Evolutionary conservation across 2,888 invertebrate species (phyloP).

Genomic region (Pheosia gnoma): DNA sequence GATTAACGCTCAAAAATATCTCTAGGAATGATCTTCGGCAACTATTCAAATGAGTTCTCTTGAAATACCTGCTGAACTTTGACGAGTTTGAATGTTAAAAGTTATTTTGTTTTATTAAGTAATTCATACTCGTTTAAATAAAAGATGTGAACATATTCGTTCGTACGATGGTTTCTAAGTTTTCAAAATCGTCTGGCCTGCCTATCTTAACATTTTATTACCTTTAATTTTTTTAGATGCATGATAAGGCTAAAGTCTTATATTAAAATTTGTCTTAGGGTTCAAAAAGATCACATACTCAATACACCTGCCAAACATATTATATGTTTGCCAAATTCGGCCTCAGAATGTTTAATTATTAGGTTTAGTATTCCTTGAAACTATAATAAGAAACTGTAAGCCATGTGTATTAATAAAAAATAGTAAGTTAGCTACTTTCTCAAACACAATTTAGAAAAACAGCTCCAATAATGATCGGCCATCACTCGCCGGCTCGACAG

Average conservation of each 20-base stretch:
- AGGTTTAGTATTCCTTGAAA: neutral
- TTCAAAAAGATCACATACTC: too few species aligned
- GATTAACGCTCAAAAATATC: slow-evolving; percentile 18
- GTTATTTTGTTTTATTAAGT: neutral
- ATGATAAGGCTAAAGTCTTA: too few species aligned
- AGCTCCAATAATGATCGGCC: neutral
- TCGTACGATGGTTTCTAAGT: too few species aligned
- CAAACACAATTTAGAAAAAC: neutral
- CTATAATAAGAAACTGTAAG: neutral
- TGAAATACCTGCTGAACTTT: neutral
- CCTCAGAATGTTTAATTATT: too few species aligned
- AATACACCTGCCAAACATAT: too few species aligned
- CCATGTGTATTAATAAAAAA: neutral
- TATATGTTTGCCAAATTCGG: too few species aligned
- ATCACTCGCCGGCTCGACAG: neutral
- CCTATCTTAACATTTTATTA: too few species aligned
- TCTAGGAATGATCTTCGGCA: neutral
- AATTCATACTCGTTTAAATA: too few species aligned
- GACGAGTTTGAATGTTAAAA: neutral
- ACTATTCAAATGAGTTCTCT: neutral
- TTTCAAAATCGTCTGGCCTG: too few species aligned
- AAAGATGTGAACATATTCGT: too few species aligned
- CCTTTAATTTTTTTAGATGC: too few species aligned
- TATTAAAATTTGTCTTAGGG: too few species aligned
- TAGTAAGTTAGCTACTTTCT: neutral